Evolutionary conservation across 2,797 vertebrate genomes (phyloP).

Genomic region (Leucoraja ocellata): DNA sequence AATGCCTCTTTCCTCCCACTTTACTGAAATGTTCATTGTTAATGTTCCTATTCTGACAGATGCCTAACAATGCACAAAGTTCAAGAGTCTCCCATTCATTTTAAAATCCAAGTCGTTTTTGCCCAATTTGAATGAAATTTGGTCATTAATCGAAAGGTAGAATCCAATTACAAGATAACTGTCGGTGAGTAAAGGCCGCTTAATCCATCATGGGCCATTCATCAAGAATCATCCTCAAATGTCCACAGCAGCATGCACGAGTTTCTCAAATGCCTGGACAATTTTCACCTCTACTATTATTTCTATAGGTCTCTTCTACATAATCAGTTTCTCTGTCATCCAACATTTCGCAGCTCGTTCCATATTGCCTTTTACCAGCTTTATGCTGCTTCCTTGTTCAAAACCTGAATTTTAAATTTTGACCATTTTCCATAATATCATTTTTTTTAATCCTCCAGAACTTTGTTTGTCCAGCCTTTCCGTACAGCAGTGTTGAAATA

Average conservation of each 20-base stretch:
- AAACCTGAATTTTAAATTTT: not conserved
- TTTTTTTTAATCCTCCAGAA: not conserved
- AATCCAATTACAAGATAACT: not conserved
- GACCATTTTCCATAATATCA: not conserved
- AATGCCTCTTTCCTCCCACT: not conserved
- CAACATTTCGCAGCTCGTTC: not conserved
- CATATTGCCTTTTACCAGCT: not conserved
- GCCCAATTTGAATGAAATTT: not conserved
- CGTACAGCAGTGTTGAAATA: not conserved
- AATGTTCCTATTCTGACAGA: not conserved
- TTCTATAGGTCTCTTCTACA: not conserved
- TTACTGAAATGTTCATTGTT: not conserved
- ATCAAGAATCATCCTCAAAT: not conserved
- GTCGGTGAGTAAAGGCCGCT: not conserved
- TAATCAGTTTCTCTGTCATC: not conserved
- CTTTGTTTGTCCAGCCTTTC: not conserved
- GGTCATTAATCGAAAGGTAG: not conserved
- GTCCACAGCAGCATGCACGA: not conserved
- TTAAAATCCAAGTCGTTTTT: not conserved
- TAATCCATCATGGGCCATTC: not conserved
- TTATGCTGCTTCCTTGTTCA: not conserved
- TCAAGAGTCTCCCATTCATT: not conserved
- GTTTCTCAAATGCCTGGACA: not conserved
- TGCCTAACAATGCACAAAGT: not conserved
- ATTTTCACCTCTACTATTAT: not conserved